Conservation (phyloP, 2,797 vertebrate genomes). For the Girardinus metallicus region DNA sequence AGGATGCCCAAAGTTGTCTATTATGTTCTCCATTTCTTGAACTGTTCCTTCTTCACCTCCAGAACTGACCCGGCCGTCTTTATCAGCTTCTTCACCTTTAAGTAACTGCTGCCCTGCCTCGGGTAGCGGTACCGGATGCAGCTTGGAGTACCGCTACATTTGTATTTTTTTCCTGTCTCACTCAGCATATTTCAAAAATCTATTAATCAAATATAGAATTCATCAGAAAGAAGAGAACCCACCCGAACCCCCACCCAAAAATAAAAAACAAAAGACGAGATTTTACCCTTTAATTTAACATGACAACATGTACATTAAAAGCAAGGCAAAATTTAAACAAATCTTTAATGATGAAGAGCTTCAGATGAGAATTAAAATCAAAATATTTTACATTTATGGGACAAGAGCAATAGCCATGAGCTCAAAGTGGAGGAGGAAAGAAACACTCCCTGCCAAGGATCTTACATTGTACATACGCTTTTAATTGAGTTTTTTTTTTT, state of each 20-base stretch:
- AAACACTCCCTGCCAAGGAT: constrained; percentile 48
- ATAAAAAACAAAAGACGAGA: constrained; percentile 10
- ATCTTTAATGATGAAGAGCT: constrained; percentile 72
- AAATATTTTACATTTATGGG: constrained; percentile 75
- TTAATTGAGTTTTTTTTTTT: constrained; percentile 17
- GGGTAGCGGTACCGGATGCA: neutral
- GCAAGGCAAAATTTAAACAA: constrained; percentile 76
- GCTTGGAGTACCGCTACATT: neutral
- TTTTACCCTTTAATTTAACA: constrained; percentile 81
- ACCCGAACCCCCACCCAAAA: neutral
- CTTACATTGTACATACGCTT: constrained; percentile 75
- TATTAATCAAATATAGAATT: neutral
- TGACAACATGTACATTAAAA: constrained; percentile 83
- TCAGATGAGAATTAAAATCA: constrained; percentile 70
- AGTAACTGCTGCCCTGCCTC: neutral
- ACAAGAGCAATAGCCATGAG: constrained; percentile 64
- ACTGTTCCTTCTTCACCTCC: neutral
- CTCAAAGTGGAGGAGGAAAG: constrained; percentile 63
- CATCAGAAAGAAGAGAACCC: neutral
- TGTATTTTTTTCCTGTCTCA: neutral
- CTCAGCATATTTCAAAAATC: neutral
- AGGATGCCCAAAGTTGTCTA: neutral
- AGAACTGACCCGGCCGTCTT: neutral
- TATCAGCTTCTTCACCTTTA: neutral
- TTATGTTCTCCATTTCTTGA: neutral